phyloP scores from a whole-genome alignment of 2,113 vertebrate species.

The Sinocyclocheilus anshuiensis region DNA sequence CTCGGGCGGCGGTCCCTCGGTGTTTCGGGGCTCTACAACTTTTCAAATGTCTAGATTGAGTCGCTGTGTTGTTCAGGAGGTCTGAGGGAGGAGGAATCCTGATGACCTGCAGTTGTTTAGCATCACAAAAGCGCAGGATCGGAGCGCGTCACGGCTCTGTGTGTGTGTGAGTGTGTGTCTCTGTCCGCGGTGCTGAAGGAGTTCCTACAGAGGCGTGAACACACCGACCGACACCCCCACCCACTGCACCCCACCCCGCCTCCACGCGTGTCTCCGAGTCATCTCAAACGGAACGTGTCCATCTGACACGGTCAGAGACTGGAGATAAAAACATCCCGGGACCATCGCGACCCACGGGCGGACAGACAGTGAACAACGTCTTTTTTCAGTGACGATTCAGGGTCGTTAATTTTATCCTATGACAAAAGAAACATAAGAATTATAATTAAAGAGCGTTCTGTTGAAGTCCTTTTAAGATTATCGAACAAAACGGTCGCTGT shows the following conservation, averaged over 20 bases:
- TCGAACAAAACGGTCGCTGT: too few relatives aligned
- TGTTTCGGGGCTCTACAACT: conserved; percentile 46
- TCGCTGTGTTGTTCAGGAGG: conserved; percentile 46
- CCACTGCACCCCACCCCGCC: neutral
- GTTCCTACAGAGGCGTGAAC: conserved; percentile 50
- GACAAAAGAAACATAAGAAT: too few relatives aligned
- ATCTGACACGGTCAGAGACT: neutral
- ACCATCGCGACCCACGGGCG: neutral
- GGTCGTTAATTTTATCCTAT: too few relatives aligned
- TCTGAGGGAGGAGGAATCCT: conserved; percentile 44
- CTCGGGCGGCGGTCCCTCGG: neutral
- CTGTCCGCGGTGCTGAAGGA: conserved; percentile 58
- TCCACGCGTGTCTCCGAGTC: conserved; percentile 42
- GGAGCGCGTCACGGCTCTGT: neutral
- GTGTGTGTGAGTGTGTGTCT: conserved; percentile 28
- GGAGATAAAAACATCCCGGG: neutral
- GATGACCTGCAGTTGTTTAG: conserved; percentile 20
- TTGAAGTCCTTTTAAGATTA: too few relatives aligned
- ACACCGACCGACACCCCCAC: neutral
- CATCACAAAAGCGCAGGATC: conserved; percentile 46
- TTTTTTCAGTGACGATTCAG: too few relatives aligned
- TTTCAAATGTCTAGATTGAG: conserved; percentile 61
- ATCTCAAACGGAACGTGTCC: neutral
- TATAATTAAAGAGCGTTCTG: too few relatives aligned
- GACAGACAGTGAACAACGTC: neutral